Evolutionary conservation across 2,797 vertebrate genomes (phyloP), one percentile per base, ranked within the genome.

Genomic region (Enteromius anoplus): DNA sequence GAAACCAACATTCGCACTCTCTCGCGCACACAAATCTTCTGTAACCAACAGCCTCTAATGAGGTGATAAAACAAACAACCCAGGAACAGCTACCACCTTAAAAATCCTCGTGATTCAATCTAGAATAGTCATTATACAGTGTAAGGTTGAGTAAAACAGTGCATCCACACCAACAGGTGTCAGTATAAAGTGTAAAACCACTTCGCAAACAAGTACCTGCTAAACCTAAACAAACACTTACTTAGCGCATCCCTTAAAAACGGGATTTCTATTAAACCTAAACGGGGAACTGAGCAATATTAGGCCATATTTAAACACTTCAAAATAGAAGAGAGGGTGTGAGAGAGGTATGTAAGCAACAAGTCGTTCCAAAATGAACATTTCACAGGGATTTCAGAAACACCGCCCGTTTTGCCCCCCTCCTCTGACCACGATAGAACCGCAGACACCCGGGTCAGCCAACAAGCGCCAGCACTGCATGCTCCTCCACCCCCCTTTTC

Each of bases 341-440:
- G 85, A 84, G 79, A 84, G 78, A 87, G 89, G 88, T 90, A 90
- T 90, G 90, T 88, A 89, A 90, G 87, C 88, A 88, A 75, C 84
- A 73, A 88, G 71, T 77, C 69, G 71, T 87, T 90, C 90, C 90
- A 90, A 91, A 89, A 88, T 70, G 85, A 91, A 90, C 89, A 90
- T 90, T 90, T 89, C 86, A 85, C 78, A 85, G 78, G 84, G 87
- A 88, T 88, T 89, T 88, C 84, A 82, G 85, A 87, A 88, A 85
- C 75, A 82, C 83, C 66, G 87, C 77, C 76, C 72, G 26, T 37
- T 75, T 82, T 37, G 83, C 70, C 83, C 47, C 82, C 70, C 84
- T 72, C 77, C 84, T 69, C 82, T 86, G 81, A 86, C 86, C 86
- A 81, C 88, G 75, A 82, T 84, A 82, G 85, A 89, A 89, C 90